Conservation (phyloP, 2,888 invertebrate species). For the Pseudeuparius sepicola region DNA sequence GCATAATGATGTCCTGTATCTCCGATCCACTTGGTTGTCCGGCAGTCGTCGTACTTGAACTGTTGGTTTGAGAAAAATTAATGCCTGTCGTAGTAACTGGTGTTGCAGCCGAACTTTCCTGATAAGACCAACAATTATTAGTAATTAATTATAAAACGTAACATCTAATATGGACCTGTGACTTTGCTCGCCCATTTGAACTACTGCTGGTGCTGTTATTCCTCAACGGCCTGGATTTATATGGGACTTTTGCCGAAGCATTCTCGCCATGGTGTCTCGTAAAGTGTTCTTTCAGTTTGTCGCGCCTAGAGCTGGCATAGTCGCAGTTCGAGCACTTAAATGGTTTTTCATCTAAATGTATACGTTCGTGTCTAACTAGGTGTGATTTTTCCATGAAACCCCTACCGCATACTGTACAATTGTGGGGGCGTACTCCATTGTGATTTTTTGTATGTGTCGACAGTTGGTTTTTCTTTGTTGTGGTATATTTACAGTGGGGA, state of each 20-base stretch:
- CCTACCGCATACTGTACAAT: constrained; percentile 43
- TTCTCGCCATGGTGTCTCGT: constrained; percentile 43
- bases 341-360: constrained; percentile 53
- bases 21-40: constrained; percentile 36
- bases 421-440: constrained; percentile 40
- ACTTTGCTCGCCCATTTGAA: constrained; percentile 25
- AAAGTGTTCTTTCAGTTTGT: constrained; percentile 53
- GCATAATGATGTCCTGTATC: constrained; percentile 39
- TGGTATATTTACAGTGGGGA: constrained; percentile 50
- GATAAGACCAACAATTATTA: no score
- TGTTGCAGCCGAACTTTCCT: constrained; percentile 24
- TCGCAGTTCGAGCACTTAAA: constrained; percentile 55
- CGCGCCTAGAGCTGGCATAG: constrained; percentile 52
- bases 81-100: constrained; percentile 29
- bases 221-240: constrained; percentile 40
- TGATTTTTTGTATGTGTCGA: constrained; percentile 55
- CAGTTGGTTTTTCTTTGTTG: constrained; percentile 54
- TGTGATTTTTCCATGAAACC: constrained; percentile 60
- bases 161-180: no score
- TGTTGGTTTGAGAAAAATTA: constrained; percentile 34
- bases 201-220: constrained; percentile 24
- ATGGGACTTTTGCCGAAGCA: constrained; percentile 43
- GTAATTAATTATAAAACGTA: no score
- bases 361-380: constrained; percentile 53
- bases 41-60: constrained; percentile 23